Conservation (phyloP, 2,797 vertebrate species). For the Carcharodon carcharias region DNA sequence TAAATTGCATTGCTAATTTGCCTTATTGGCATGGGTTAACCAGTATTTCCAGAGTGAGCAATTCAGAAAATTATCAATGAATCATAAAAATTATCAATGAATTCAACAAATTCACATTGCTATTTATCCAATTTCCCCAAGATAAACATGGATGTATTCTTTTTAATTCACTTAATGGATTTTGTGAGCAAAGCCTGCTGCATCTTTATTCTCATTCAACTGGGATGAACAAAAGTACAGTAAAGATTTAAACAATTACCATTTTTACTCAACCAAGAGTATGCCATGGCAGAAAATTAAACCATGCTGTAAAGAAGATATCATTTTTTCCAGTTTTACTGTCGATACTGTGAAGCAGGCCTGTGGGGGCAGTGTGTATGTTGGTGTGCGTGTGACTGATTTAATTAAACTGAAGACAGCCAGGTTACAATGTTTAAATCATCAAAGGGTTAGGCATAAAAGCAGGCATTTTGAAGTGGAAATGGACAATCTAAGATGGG, state of each 20-base stretch:
- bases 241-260: background rate
- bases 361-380: no score
- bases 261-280: background rate
- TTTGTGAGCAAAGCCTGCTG: background rate
- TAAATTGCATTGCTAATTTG: background rate
- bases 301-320: no score
- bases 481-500: no score
- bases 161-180: background rate
- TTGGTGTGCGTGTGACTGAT: no score
- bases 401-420: no score
- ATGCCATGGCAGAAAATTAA: background rate
- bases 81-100: slow-evolving; percentile 4
- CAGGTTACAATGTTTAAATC: no score
- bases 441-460: no score
- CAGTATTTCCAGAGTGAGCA: background rate
- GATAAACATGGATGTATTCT: background rate
- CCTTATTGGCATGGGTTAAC: background rate
- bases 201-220: background rate
- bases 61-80: background rate
- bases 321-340: no score
- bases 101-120: background rate
- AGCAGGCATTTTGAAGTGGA: no score
- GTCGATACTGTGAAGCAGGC: no score
- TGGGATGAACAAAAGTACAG: background rate
- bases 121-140: background rate